Percentiles rank a stretch among this genome's conserved stretches.
These are phyloP conservation scores for Passer montanus DNA, from an alignment of 2,113 vertebrate species.

Conservation along the genomic window DNA sequence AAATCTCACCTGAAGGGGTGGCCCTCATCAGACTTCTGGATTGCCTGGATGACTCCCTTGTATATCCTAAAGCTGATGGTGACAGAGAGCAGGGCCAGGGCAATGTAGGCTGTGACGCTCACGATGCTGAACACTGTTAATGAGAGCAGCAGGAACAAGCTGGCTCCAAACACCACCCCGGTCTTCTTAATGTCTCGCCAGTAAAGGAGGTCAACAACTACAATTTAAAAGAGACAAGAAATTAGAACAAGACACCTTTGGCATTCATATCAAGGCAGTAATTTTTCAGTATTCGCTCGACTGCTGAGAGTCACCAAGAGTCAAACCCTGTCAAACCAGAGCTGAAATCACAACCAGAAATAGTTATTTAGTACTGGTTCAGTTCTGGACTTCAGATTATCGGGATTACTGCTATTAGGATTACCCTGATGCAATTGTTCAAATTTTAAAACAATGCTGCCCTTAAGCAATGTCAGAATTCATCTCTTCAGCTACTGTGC, in stretches of 20 bases:
- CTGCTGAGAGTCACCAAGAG: not conserved
- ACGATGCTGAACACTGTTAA: conserved; percentile 95
- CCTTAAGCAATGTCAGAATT: conserved; percentile 20
- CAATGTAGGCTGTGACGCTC: conserved; percentile 91
- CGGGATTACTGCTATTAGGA: not conserved
- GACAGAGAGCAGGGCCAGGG: conserved; percentile 92
- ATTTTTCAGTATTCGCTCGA: not conserved
- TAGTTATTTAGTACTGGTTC: not conserved
- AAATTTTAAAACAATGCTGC: conserved; percentile 3
- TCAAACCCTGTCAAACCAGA: not conserved
- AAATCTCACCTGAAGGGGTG: conserved; percentile 94
- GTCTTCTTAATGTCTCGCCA: conserved; percentile 97
- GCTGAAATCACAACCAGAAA: not conserved
- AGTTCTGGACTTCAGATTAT: not conserved
- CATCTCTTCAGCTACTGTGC: not conserved
- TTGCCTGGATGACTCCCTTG: conserved; percentile 95
- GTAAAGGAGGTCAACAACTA: conserved; percentile 97
- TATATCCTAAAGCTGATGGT: conserved; percentile 98
- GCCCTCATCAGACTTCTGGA: conserved; percentile 96
- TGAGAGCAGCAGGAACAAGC: conserved; percentile 92
- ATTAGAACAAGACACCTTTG: conserved; percentile 49
- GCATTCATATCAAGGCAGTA: not conserved
- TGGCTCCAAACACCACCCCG: conserved; percentile 91
- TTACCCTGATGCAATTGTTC: not conserved
- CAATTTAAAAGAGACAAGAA: conserved; percentile 21